A percentile compares a stretch with the other conserved stretches of the same genome.
Evolutionary conservation across 2,888 invertebrate species (phyloP).

Genomic region (Drosophila algonquin): DNA sequence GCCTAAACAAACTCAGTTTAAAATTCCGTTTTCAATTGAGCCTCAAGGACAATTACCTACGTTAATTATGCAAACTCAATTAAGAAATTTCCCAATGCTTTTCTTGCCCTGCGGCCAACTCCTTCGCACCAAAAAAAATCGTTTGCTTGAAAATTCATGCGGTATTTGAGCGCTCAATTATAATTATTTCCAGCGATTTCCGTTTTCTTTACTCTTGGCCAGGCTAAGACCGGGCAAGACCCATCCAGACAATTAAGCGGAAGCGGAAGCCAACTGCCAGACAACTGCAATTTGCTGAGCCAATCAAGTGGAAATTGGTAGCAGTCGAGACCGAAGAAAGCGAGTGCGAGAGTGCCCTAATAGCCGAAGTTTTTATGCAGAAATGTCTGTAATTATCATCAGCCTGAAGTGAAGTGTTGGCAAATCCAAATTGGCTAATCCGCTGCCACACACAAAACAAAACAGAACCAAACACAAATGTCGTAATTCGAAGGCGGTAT

Average conservation of each 20-base stretch:
- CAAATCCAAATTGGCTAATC: constrained; percentile 45
- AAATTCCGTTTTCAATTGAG: constrained; percentile 17
- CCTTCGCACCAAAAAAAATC: constrained; percentile 39
- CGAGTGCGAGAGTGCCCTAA: not conserved
- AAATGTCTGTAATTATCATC: constrained; percentile 35
- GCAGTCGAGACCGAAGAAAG: not conserved
- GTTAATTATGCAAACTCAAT: constrained; percentile 77
- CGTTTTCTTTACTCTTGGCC: constrained; percentile 36
- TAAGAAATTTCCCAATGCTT: constrained; percentile 59
- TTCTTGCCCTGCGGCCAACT: constrained; percentile 29
- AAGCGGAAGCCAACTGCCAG: constrained; percentile 44
- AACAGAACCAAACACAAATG: constrained; percentile 66
- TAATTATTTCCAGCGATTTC: constrained; percentile 78
- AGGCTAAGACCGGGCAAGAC: constrained; percentile 10
- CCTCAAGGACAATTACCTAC: constrained; percentile 61
- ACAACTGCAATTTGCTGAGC: constrained; percentile 42
- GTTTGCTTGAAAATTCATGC: constrained; percentile 61
- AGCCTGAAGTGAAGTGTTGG: constrained; percentile 45
- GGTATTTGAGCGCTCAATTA: constrained; percentile 72
- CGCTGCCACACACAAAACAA: constrained; percentile 2
- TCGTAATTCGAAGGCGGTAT: constrained; percentile 53
- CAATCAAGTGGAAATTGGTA: constrained; percentile 30
- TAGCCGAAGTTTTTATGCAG: constrained; percentile 29
- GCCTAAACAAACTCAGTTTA: constrained; percentile 28
- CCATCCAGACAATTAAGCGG: constrained; percentile 59